Base-by-base conservation (phyloP, 2,113 vertebrate genomes). In the Sarotherodon lohbergeri region DNA sequence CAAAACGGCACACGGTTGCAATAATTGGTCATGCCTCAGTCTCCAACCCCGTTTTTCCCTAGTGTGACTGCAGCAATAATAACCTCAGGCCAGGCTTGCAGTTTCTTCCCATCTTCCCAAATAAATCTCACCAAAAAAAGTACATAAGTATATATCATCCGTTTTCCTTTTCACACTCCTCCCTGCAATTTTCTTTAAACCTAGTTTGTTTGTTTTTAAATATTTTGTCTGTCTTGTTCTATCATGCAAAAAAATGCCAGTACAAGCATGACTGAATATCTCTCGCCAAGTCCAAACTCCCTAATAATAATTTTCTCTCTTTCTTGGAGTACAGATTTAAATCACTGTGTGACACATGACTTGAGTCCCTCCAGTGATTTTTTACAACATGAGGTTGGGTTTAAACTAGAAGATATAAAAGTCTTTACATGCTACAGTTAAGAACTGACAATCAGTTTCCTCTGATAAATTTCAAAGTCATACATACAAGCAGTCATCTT, bases 371-470 rank as follows among this genome's bases (percentile, higher is more conserved):
- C 24, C 88, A 61, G 68, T 29, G 27, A 46, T 83, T 17, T 41
- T 61, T 73, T 52, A 83, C 80, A 81, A 29, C 56, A 80, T 22
- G 87, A 34, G 63, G 57, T n/a, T 27, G 17, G 5, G 54, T 86
- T 84, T 78, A 80, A 66, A 54, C 41, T 9, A 48, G 81, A 59
- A 50, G 46, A 59, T 36, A 83, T n/a, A 55, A 82, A 71, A 81
- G 57, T 88, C 27, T 82, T 86, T 22, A 86, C 19, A 29, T 90
- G 95, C 93, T 94, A 93, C 94, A 92, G 66, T 88, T 82, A 3
- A 82, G 59, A 85, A 81, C 32, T 39, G 63, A 71, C 6, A 7
- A 50, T 80, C 57, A 57, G 16, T 57, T 78, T 87, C 16, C 61
- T 90, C 76, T 84, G 84, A 84, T 79, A 71, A 78, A 80, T 68